phyloP scores from a whole-genome alignment of 1,140 invertebrate genomes.

The Calliphora vicina region DNA sequence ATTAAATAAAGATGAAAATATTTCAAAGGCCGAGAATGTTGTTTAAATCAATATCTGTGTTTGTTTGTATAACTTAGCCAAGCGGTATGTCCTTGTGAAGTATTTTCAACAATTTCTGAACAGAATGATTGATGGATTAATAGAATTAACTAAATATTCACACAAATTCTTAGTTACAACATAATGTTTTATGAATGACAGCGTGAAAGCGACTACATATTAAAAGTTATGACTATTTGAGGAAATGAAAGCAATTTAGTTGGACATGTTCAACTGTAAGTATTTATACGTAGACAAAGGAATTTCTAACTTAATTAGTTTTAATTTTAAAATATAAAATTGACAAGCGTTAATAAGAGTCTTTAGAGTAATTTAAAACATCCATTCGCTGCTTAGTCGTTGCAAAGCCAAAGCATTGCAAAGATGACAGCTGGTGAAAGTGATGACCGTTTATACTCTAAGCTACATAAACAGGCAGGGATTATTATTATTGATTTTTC shows the following conservation, averaged over 20 bases:
- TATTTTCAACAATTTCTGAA: not conserved
- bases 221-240: not conserved
- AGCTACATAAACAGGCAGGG: not conserved
- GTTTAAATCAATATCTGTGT: no score
- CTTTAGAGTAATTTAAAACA: no score
- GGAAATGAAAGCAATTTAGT: not conserved
- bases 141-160: not conserved
- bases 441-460: not conserved
- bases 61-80: no score
- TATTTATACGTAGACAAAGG: not conserved
- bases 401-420: no score
- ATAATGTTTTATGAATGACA: not conserved
- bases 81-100: not conserved
- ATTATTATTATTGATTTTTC: not conserved
- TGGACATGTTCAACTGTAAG: no score
- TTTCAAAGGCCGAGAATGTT: no score
- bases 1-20: no score
- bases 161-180: not conserved
- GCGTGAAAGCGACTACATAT: not conserved
- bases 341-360: not conserved
- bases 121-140: conserved; percentile 25
- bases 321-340: not conserved
- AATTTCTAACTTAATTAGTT: not conserved
- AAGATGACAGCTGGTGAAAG: not conserved
- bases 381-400: no score